Evolutionary conservation across 2,797 vertebrate species (phyloP), one percentile per base, ranked within the genome.

Genomic region (Typhlichthys eigenmanni): DNA sequence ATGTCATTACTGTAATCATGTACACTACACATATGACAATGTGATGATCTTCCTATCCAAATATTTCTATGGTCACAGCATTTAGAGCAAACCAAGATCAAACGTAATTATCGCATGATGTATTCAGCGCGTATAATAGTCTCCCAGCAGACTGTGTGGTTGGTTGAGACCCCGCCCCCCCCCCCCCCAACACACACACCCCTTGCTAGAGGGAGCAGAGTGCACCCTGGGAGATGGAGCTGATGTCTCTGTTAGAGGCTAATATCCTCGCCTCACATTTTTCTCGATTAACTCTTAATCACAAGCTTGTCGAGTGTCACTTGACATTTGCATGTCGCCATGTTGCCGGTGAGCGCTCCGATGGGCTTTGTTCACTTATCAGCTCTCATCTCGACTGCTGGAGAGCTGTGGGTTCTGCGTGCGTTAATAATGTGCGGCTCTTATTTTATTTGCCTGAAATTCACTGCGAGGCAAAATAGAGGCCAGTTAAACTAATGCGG

Each of bases 261-360:
- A 82, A 89, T 88, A 88, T 91, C 88, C 88, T 83, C 38, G 52
- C 55, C 75, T 82, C 81, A 80, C 88, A 89, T 90, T 90, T 91
- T 91, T 91, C 89, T 91, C 86, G 82, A 90, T 92, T 91, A 91
- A 89, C 85, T 90, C 88, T 88, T 91, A 89, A 91, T 91, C 87
- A 90, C 84, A 82, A 82, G 80, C 87, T 89, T 85, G 86, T 88
- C 74, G 86, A 91, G 87, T 87, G 87, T 90, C 89, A 92, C 91
- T 92, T 92, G 89, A 91, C 90, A 92, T 92, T 92, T 91, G 84
- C 89, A 89, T 91, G 81, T 82, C 67, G 69, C 84, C 62, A 73
- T 68, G 17, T 71, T 82, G 80, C 76, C 0, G 57, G 52, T 51
- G 75, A 58, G 70, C 71, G 64, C 66, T 29, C 61, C 1, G 73